Base-by-base conservation (phyloP, 23 tunicate species). In the Corella eumyota region DNA sequence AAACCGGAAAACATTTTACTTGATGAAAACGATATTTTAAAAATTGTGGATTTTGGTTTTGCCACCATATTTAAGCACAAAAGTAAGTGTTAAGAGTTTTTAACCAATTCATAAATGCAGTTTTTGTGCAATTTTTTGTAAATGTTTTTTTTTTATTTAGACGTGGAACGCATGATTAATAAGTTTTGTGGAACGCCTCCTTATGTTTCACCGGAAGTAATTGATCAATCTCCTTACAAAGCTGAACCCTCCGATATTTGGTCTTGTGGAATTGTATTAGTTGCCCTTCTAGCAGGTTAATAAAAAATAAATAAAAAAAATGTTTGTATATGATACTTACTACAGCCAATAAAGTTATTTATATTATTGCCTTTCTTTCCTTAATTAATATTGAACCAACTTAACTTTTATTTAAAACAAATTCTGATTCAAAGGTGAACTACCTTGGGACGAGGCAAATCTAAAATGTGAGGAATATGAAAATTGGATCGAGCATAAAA, bases 211-310 rank as follows among this genome's bases (percentile, higher is more conserved):
- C 96, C 96, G 4, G 96, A 88, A 73, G 77, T 88, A 20, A 24
- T 73, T 27, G 57, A 25, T 5, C 66, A 75, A 13, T 30, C 67
- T 33, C 90, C 96, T 3, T 88, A 88, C 56, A 22, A 80, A 1
- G 96, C 96, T 3, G 90, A 79, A 63, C 81, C 96, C 19, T 77
- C 96, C 11, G 96, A 88, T 61, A 62, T 88, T n/a, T 88, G 81
- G 83, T 88, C 96, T 3, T 88, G 96, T 68, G 96, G 67, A 0
- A 73, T 88, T 62, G 88, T 79, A 1, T 51, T 88, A 17, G 96
- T 88, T 2, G 88, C 88, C 4, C 79, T 88, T 81, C 66, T 88
- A 4, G 88, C 96, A 34, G 96, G 96, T 77, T 28, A n/a, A 70
- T 30, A n/a, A 17, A 2, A 1, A 4, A n/a, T n/a, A n/a, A n/a